Evolutionary conservation across 2,113 vertebrate species (phyloP).

Genomic region (Thamnaconus septentrionalis): DNA sequence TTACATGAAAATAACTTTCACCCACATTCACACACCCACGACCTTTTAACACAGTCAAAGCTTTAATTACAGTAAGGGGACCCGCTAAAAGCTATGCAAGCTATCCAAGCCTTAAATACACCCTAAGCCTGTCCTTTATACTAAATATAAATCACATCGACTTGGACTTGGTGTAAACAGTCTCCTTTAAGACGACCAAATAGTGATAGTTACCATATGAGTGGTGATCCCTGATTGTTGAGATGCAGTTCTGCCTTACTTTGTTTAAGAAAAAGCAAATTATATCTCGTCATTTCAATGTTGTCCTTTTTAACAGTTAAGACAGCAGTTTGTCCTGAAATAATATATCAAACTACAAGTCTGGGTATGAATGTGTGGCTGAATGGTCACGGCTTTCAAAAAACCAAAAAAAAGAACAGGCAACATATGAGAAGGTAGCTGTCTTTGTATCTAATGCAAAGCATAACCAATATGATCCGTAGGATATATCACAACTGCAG

Average conservation of each 20-base stretch:
- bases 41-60: constrained; percentile 48
- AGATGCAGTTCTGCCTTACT: neutral
- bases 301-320: no score
- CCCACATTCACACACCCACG: constrained; percentile 49
- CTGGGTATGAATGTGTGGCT: no score
- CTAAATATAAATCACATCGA: constrained; percentile 60
- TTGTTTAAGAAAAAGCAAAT: constrained; percentile 7
- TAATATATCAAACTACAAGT: no score
- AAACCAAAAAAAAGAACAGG: no score
- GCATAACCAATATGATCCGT: no score
- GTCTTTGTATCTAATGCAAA: no score
- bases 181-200: constrained; percentile 41
- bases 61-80: constrained; percentile 70
- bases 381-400: no score
- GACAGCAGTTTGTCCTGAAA: no score
- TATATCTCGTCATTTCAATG: neutral
- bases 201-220: constrained; percentile 35
- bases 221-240: constrained; percentile 8
- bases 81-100: constrained; percentile 54
- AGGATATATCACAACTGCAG: no score
- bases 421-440: no score
- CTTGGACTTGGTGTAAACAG: constrained; percentile 54
- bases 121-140: constrained; percentile 40
- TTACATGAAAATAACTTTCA: constrained; percentile 8
- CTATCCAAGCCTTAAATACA: constrained; percentile 70